Base-by-base conservation (phyloP, 1,140 invertebrate species). In the Hyles euphorbiae region DNA sequence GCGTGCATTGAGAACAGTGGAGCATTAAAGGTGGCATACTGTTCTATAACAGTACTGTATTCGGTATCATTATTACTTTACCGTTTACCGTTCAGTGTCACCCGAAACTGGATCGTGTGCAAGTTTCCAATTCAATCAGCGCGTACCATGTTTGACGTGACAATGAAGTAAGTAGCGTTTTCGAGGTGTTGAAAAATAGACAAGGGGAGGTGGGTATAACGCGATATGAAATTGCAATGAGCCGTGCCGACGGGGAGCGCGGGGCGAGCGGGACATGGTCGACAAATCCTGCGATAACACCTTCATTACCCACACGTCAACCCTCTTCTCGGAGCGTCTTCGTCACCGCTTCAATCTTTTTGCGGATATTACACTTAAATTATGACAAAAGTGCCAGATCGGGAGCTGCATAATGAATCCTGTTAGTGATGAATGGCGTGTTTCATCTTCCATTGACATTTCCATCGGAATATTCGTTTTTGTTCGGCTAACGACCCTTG, bases 281-380 rank as follows among this genome's bases (percentile, higher is more conserved):
- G 63, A 71, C 75, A 81, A 79, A 79, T 78, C 66, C 70, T 55
- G 61, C 61, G 75, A 78, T 78, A 83, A 77, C 66, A 66, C 74
- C 75, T 80, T 83, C 81, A 86, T 86, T 86, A 82, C 79, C 72
- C 68, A 70, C 72, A 80, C 65, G 85, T 88, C 85, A 77, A 86
- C 85, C 85, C 83, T 85, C 81, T 76, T 88, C 84, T 76, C 62
- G 50, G 32, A 46, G 54, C 70, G 76, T 83, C 81, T 81, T 74
- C 74, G 76, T 76, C 72, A 78, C 65, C 63, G 53, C 72, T 80
- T 79, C 81, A 87, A 87, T 87, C 80, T 87, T 78, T 78, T 76
- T 70, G 75, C 83, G 83, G 83, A 87, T 84, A 87, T 86, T 86
- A 83, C 80, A 58, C 72, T 74, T 70, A 77, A 85, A 83, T 87